phyloP scores from a whole-genome alignment of 2,113 vertebrate genomes.

The Notarius quadriscutis region DNA sequence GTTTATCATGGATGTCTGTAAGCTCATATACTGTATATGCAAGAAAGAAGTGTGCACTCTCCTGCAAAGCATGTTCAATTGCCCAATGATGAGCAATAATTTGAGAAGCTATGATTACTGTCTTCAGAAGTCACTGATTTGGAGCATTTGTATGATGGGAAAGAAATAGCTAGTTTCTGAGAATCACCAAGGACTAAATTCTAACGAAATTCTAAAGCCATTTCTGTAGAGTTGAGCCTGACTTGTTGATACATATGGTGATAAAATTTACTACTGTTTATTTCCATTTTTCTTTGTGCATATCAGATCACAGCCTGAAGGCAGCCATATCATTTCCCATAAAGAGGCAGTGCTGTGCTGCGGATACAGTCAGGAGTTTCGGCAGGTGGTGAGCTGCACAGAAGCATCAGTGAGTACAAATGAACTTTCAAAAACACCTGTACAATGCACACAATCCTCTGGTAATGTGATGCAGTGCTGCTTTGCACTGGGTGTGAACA shows the following conservation, averaged over 20 bases:
- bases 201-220: not conserved
- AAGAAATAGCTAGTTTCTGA: not conserved
- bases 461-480: not conserved
- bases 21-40: not conserved
- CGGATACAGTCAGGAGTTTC: slow-evolving; percentile 71
- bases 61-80: not conserved
- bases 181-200: not conserved
- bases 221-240: not conserved
- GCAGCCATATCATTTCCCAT: slow-evolving; percentile 67
- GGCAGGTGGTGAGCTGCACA: slow-evolving; percentile 78
- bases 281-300: slow-evolving; percentile 6
- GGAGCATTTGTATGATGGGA: not conserved
- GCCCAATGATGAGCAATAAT: not conserved
- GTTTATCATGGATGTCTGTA: not conserved
- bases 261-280: not conserved
- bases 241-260: not conserved
- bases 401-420: slow-evolving; percentile 75
- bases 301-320: slow-evolving; percentile 61
- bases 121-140: not conserved
- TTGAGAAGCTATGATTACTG: not conserved
- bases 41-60: not conserved
- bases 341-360: slow-evolving; percentile 76
- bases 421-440: not conserved
- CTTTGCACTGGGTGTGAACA: not conserved
- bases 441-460: not conserved